Percentiles rank a stretch among this genome's conserved stretches.
Evolutionary conservation across 2,888 invertebrate species (phyloP).

Genomic region (Diadromus collaris): DNA sequence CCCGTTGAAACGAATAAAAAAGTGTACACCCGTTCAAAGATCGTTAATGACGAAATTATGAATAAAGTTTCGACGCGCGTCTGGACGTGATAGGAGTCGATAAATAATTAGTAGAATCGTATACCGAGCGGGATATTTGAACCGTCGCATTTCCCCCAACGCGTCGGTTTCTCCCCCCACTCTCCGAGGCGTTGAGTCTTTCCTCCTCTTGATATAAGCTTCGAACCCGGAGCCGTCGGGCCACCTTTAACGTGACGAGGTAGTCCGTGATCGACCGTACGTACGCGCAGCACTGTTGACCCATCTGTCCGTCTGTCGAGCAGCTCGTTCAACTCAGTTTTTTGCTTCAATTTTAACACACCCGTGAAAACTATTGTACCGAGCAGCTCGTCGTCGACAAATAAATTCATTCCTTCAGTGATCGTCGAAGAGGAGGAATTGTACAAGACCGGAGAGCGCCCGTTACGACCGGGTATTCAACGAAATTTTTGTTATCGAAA

Average conservation of each 20-base stretch:
- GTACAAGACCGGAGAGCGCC: neutral
- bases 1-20: neutral
- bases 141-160: slow-evolving; percentile 29
- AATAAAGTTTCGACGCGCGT: neutral
- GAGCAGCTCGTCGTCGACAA: slow-evolving; percentile 2
- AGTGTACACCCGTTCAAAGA: neutral
- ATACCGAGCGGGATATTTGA: neutral
- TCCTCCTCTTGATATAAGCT: slow-evolving; percentile 55
- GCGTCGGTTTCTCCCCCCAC: slow-evolving; percentile 38
- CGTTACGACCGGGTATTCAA: neutral
- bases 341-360: slow-evolving; percentile 25
- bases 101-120: neutral
- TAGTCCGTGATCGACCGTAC: slow-evolving; percentile 60
- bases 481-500: neutral
- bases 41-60: slow-evolving; percentile 17
- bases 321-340: slow-evolving; percentile 31
- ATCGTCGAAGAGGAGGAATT: slow-evolving; percentile 1
- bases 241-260: slow-evolving; percentile 56
- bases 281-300: slow-evolving; percentile 33
- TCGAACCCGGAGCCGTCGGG: slow-evolving; percentile 39
- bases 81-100: neutral
- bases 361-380: slow-evolving; percentile 33
- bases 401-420: slow-evolving; percentile 11
- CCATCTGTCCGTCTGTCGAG: slow-evolving; percentile 7
- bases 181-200: slow-evolving; percentile 23